Percentiles rank a stretch among this genome's conserved stretches.
Conservation (phyloP, 2,797 vertebrate genomes). For the Ibycter americanus region DNA sequence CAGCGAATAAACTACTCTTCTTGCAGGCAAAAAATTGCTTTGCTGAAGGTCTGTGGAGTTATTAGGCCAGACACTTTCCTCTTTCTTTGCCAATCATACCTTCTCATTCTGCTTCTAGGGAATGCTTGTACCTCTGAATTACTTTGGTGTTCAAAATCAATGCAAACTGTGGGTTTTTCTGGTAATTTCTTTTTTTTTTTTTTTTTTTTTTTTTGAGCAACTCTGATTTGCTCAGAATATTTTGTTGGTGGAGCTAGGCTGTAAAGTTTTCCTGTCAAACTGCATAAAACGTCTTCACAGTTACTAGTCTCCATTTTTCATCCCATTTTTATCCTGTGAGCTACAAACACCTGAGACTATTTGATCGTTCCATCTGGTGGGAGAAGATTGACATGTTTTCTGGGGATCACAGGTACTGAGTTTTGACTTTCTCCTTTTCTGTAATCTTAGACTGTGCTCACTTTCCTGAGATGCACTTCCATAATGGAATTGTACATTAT, state of each 20-base stretch:
- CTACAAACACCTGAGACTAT: neutral
- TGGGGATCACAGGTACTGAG: neutral
- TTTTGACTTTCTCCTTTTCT: neutral
- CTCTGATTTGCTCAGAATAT: neutral
- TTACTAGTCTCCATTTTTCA: neutral
- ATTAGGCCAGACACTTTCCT: neutral
- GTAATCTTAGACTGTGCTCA: neutral
- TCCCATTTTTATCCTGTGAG: neutral
- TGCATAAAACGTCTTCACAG: neutral
- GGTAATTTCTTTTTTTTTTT: neutral
- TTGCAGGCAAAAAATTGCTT: neutral
- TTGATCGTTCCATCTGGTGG: neutral
- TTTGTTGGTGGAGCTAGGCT: neutral
- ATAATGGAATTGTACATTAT: constrained; percentile 22
- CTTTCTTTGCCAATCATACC: neutral
- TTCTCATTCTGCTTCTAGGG: neutral
- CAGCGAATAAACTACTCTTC: neutral
- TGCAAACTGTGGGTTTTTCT: neutral
- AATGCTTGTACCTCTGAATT: neutral
- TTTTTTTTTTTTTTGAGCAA: neutral
- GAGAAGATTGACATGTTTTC: neutral
- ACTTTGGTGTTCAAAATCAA: neutral
- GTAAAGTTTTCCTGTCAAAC: neutral
- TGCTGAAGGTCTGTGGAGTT: neutral
- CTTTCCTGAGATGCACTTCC: neutral